phyloP scores from a whole-genome alignment of 1,140 invertebrate genomes.

The Nasonia vitripennis region DNA sequence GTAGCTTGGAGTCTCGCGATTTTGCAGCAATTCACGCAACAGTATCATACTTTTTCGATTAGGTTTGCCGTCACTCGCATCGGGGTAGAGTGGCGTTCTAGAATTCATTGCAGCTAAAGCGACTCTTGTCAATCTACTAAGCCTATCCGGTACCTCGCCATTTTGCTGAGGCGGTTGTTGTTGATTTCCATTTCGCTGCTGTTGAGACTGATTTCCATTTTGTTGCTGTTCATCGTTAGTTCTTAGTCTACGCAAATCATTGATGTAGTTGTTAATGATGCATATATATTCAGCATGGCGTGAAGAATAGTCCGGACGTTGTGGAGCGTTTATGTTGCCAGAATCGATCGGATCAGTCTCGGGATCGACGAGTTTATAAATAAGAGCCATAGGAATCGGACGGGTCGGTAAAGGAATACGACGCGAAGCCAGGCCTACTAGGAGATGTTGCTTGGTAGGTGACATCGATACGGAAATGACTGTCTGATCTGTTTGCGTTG shows the following conservation, averaged over 20 bases:
- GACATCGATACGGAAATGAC: conserved; percentile 90
- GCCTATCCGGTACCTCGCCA: not conserved
- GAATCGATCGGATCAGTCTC: conserved; percentile 19
- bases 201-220: no score
- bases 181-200: conserved; percentile 10
- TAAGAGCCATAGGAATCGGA: conserved; percentile 80
- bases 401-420: conserved; percentile 72
- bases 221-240: conserved; percentile 42
- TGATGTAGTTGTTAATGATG: conserved; percentile 20
- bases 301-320: not conserved
- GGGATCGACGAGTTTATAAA: conserved; percentile 75
- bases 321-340: not conserved
- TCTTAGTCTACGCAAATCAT: conserved; percentile 24
- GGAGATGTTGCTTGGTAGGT: conserved; percentile 83
- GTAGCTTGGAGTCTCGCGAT: conserved; percentile 76
- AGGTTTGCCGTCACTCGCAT: conserved; percentile 50
- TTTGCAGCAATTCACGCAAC: conserved; percentile 80
- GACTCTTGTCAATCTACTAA: no score
- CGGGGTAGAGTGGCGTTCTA: not conserved
- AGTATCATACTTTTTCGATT: conserved; percentile 74
- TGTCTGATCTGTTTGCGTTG: conserved; percentile 84
- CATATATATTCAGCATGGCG: conserved; percentile 24
- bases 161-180: not conserved
- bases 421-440: conserved; percentile 85
- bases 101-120: not conserved